A percentile compares a stretch with the other conserved stretches of the same genome.
These are phyloP conservation scores for Triplophysa yarkandensis DNA, from an alignment of 2,797 vertebrate genomes.

Conservation along the genomic window DNA sequence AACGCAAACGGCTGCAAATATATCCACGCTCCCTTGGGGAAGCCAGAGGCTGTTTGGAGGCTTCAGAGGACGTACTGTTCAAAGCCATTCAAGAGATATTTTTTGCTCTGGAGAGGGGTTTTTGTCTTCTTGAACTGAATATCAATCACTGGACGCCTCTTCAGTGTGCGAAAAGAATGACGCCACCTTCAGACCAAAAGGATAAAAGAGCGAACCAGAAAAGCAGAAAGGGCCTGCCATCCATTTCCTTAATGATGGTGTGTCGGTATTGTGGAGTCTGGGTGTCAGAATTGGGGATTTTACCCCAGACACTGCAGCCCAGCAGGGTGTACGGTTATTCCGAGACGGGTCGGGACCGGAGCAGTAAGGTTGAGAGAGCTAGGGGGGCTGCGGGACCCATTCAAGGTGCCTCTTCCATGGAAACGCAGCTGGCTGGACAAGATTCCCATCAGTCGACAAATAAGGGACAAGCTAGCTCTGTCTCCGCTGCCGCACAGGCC, in stretches of 20 bases:
- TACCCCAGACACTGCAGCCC: slow-evolving; percentile 84
- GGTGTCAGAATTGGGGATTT: slow-evolving; percentile 91
- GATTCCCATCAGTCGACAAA: slow-evolving; percentile 88
- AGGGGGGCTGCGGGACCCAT: slow-evolving; percentile 66
- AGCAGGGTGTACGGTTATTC: slow-evolving; percentile 83
- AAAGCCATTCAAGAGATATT: slow-evolving; percentile 75
- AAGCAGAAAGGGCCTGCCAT: slow-evolving; percentile 80
- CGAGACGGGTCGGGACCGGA: slow-evolving; percentile 68
- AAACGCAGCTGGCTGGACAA: slow-evolving; percentile 92
- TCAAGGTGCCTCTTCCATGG: slow-evolving; percentile 93
- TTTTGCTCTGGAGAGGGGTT: slow-evolving; percentile 68
- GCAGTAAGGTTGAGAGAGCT: slow-evolving; percentile 63
- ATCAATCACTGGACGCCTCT: slow-evolving; percentile 72
- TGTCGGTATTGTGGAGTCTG: slow-evolving; percentile 75
- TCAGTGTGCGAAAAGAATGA: slow-evolving; percentile 63
- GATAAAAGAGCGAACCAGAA: slow-evolving; percentile 50
- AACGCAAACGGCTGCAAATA: slow-evolving; percentile 43
- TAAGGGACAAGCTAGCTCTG: slow-evolving; percentile 77
- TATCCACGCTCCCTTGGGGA: slow-evolving; percentile 48
- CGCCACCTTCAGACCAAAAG: slow-evolving; percentile 26
- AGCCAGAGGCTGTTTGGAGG: slow-evolving; percentile 67
- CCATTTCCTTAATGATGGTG: slow-evolving; percentile 82
- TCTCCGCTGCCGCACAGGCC: slow-evolving; percentile 79
- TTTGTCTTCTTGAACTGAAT: slow-evolving; percentile 65
- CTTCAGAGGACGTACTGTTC: slow-evolving; percentile 71